Evolutionary conservation across 2,888 invertebrate species (phyloP).

Genomic region (Eupithecia subumbrata): DNA sequence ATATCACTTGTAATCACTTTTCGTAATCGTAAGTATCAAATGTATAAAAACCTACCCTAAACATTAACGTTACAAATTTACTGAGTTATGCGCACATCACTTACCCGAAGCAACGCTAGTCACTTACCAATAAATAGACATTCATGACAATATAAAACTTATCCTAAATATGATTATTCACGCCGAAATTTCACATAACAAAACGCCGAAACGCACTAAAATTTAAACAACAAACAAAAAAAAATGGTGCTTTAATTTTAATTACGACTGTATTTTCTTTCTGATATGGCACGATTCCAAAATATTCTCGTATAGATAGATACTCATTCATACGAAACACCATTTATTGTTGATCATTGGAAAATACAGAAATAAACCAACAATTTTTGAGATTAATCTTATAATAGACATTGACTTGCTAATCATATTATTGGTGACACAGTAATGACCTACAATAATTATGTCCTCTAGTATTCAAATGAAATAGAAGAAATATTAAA

Average conservation of each 20-base stretch:
- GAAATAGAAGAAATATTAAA: slow-evolving; percentile 59
- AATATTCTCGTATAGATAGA: slow-evolving; percentile 51
- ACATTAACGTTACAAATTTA: slow-evolving; percentile 73
- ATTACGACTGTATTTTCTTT: slow-evolving; percentile 51
- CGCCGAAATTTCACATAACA: slow-evolving; percentile 62
- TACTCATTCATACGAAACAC: slow-evolving; percentile 50
- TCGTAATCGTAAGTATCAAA: slow-evolving; percentile 83
- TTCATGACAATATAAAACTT: slow-evolving; percentile 76
- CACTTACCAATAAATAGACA: slow-evolving; percentile 80
- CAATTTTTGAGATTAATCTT: slow-evolving; percentile 58
- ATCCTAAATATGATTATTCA: slow-evolving; percentile 61
- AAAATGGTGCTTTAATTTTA: slow-evolving; percentile 56
- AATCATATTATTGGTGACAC: slow-evolving; percentile 83
- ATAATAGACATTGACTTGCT: slow-evolving; percentile 73
- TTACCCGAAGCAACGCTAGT: slow-evolving; percentile 76
- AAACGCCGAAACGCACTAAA: slow-evolving; percentile 37
- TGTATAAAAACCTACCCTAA: slow-evolving; percentile 81
- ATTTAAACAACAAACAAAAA: slow-evolving; percentile 58
- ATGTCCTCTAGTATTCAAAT: slow-evolving; percentile 71
- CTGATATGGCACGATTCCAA: slow-evolving; percentile 75
- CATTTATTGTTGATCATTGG: slow-evolving; percentile 64
- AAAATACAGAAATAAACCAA: slow-evolving; percentile 53
- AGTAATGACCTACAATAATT: slow-evolving; percentile 74
- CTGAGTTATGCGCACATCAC: slow-evolving; percentile 74
- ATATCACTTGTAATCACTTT: slow-evolving; percentile 83